Evolutionary conservation across 1,140 invertebrate genomes (phyloP).

Genomic region (Cylas formicarius): DNA sequence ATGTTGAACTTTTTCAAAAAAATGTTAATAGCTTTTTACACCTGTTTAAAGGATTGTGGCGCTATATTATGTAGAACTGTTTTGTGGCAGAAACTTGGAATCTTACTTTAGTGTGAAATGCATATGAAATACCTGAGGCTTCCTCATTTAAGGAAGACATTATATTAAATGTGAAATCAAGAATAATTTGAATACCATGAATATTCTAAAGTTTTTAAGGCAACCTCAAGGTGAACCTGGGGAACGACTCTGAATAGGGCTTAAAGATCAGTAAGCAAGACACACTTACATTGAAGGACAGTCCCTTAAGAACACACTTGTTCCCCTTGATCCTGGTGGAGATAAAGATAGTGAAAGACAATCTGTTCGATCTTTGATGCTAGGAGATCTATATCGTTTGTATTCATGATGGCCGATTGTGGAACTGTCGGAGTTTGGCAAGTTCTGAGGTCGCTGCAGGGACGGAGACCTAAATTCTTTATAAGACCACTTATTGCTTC

Average conservation of each 20-base stretch:
- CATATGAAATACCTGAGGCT: too few relatives aligned
- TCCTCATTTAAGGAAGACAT: too few relatives aligned
- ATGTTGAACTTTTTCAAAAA: too few relatives aligned
- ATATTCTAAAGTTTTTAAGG: too few relatives aligned
- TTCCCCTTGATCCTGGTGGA: slow-evolving; percentile 18
- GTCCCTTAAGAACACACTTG: slow-evolving; percentile 18
- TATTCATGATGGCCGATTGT: slow-evolving; percentile 9
- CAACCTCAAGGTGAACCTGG: too few relatives aligned
- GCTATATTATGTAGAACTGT: too few relatives aligned
- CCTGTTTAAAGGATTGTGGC: too few relatives aligned
- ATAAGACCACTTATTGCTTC: slow-evolving; percentile 6
- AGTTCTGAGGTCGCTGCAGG: slow-evolving; percentile 4
- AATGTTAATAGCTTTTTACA: too few relatives aligned
- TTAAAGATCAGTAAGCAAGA: background rate
- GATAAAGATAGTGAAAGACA: slow-evolving; percentile 29
- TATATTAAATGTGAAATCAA: too few relatives aligned
- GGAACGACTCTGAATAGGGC: background rate
- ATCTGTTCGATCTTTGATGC: slow-evolving; percentile 19
- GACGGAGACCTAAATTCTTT: slow-evolving; percentile 13
- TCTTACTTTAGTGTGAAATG: too few relatives aligned
- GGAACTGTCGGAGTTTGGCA: slow-evolving; percentile 3
- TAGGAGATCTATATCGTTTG: slow-evolving; percentile 10
- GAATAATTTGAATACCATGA: too few relatives aligned
- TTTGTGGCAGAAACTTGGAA: too few relatives aligned
- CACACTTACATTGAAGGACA: slow-evolving; percentile 26